Percentiles rank a stretch among this genome's conserved stretches.
These are phyloP conservation scores for Latrodectus elegans DNA, from an alignment of 2,888 invertebrate species.

Conservation along the genomic window DNA sequence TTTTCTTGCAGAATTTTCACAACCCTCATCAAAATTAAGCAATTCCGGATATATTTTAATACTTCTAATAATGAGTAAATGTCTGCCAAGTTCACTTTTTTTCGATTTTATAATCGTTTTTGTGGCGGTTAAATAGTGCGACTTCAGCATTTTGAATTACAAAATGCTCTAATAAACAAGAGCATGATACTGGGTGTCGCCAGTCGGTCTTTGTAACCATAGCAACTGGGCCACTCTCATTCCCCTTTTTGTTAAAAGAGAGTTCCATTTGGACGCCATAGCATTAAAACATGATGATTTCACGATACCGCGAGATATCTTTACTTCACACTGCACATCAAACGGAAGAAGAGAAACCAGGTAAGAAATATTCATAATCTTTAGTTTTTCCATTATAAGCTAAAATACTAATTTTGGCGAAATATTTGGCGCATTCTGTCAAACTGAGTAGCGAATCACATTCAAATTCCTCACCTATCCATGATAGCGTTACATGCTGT, in stretches of 20 bases:
- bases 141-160: too few species aligned
- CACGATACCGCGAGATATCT: constrained; percentile 35
- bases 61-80: too few species aligned
- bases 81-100: too few species aligned
- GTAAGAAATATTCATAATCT: background rate
- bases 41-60: too few species aligned
- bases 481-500: too few species aligned
- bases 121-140: too few species aligned
- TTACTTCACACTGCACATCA: background rate
- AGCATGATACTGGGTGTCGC: constrained; percentile 41
- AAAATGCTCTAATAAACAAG: constrained; percentile 28
- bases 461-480: background rate
- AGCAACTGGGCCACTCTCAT: constrained; percentile 49
- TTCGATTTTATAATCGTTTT: too few species aligned
- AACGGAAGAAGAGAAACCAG: background rate
- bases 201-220: constrained; percentile 55
- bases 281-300: constrained; percentile 26
- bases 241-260: constrained; percentile 18
- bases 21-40: too few species aligned
- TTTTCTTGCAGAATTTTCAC: too few species aligned
- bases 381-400: background rate
- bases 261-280: background rate
- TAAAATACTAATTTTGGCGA: background rate
- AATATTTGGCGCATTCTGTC: background rate
- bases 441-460: background rate